phyloP scores from a whole-genome alignment of 2,113 vertebrate genomes.

The Orthonyx spaldingii region DNA sequence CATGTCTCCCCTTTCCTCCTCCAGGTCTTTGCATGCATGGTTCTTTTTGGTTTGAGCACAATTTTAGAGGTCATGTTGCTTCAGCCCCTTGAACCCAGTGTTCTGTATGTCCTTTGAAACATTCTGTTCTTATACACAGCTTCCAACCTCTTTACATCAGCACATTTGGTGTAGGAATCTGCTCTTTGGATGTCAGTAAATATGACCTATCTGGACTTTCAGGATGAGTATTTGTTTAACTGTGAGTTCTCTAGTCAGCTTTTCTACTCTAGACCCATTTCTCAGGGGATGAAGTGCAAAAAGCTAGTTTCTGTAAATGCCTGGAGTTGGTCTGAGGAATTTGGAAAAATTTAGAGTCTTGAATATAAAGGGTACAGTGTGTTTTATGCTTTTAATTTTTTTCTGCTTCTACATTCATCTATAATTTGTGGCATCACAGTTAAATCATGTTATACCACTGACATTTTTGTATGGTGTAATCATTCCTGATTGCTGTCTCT shows the following conservation, averaged over 20 bases:
- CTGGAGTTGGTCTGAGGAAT: slow-evolving; percentile 48
- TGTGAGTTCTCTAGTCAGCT: background rate
- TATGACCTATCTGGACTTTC: background rate
- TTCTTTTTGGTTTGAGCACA: background rate
- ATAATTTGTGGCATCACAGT: slow-evolving; percentile 72
- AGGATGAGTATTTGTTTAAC: background rate
- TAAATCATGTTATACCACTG: slow-evolving; percentile 59
- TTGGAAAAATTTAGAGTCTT: slow-evolving; percentile 1
- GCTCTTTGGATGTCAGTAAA: background rate
- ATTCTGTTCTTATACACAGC: background rate
- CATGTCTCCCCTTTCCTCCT: background rate
- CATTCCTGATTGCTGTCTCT: slow-evolving; percentile 30
- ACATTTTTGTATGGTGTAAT: slow-evolving; percentile 44
- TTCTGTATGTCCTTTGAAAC: background rate
- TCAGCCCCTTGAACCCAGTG: background rate
- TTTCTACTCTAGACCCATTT: slow-evolving; percentile 6
- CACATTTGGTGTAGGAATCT: background rate
- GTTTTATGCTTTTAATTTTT: slow-evolving; percentile 51
- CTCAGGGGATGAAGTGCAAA: slow-evolving; percentile 45
- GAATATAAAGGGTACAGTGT: slow-evolving; percentile 34
- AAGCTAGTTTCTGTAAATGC: slow-evolving; percentile 52
- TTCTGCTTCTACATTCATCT: slow-evolving; percentile 50
- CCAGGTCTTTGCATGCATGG: background rate
- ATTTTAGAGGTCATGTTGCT: background rate
- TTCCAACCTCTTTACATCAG: background rate